Evolutionary conservation across 1,140 invertebrate species (phyloP).

Genomic region (Lordiphosa stackelbergi): DNA sequence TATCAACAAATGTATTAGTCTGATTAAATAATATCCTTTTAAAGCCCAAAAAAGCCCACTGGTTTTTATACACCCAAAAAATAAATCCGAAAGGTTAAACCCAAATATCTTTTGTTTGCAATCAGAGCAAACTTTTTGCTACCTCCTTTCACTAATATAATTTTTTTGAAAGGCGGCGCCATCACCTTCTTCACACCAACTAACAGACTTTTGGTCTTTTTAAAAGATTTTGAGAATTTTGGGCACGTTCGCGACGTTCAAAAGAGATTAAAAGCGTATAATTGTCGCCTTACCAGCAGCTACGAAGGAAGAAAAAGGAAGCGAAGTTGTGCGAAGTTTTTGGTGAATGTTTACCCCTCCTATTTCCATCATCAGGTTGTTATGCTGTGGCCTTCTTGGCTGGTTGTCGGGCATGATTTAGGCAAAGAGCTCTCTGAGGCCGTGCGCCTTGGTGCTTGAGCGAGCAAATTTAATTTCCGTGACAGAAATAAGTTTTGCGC

Average conservation of each 20-base stretch:
- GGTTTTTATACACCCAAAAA: background rate
- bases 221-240: constrained; percentile 70
- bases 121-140: background rate
- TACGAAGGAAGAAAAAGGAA: background rate
- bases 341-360: constrained; percentile 20
- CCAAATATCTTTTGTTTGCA: constrained; percentile 1
- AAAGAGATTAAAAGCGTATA: constrained; percentile 76
- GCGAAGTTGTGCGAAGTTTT: constrained; percentile 65
- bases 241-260: constrained; percentile 73
- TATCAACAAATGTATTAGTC: too few species aligned
- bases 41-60: background rate
- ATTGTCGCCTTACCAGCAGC: constrained; percentile 68
- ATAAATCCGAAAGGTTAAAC: constrained; percentile 1
- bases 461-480: constrained; percentile 75
- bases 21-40: too few species aligned
- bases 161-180: background rate
- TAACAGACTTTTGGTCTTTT: constrained; percentile 24
- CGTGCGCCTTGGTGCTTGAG: constrained; percentile 46
- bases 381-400: constrained; percentile 13
- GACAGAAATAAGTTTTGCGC: constrained; percentile 75
- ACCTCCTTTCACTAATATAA: background rate
- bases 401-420: constrained; percentile 72
- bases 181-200: constrained; percentile 12
- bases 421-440: constrained; percentile 57
- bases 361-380: constrained; percentile 1